These are phyloP conservation scores for Barypeithes pellucidus DNA, from an alignment of 2,888 invertebrate species.

Conservation along the genomic window DNA sequence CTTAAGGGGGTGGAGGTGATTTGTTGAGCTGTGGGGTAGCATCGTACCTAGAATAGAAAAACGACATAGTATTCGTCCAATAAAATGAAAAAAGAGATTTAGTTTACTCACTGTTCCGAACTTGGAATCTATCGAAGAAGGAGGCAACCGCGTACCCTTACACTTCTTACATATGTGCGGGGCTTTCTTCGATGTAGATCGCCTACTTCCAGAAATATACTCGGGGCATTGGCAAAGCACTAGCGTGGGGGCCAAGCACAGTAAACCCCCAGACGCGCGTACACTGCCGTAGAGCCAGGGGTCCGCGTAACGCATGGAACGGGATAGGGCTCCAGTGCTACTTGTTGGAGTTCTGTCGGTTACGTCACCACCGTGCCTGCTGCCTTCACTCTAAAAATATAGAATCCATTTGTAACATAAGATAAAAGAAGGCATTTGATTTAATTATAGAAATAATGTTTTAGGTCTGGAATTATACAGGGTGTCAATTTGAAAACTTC, in stretches of 20 bases:
- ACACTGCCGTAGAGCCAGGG: conserved; percentile 90
- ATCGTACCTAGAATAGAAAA: conserved; percentile 64
- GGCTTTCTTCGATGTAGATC: conserved; percentile 77
- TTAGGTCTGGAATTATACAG: too few species aligned
- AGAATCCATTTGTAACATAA: not conserved
- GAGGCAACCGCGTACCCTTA: conserved; percentile 84
- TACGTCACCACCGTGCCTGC: conserved; percentile 54
- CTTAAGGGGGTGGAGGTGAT: conserved; percentile 68
- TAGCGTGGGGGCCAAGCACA: conserved; percentile 76
- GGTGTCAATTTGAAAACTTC: too few species aligned
- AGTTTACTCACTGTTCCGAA: conserved; percentile 79
- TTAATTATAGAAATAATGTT: too few species aligned
- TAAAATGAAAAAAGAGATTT: too few species aligned
- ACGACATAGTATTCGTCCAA: not conserved
- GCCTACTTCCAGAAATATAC: conserved; percentile 84
- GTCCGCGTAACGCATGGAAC: conserved; percentile 89
- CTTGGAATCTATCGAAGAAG: conserved; percentile 73
- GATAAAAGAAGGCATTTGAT: too few species aligned
- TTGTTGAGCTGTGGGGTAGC: conserved; percentile 65
- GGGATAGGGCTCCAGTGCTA: conserved; percentile 75
- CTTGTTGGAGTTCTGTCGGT: conserved; percentile 72
- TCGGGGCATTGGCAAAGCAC: conserved; percentile 88
- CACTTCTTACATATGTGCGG: conserved; percentile 88
- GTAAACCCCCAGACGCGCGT: conserved; percentile 65
- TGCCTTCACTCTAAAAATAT: conserved; percentile 49